Conservation (phyloP, 2,888 invertebrate species). For the Unio delphinus region DNA sequence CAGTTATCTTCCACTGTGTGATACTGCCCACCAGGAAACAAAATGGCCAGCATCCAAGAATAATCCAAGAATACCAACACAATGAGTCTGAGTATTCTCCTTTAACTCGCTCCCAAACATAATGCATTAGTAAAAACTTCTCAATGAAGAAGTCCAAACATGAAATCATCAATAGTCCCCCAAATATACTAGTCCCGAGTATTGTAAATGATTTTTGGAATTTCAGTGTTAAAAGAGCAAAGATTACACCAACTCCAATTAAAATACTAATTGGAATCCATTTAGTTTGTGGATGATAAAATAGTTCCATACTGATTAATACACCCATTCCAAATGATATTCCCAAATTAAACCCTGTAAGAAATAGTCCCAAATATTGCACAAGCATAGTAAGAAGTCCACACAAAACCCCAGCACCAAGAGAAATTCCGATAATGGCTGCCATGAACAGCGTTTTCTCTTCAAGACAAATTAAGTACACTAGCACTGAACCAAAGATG, state of each 20-base stretch:
- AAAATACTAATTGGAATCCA: slow-evolving; percentile 82
- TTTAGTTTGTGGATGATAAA: slow-evolving; percentile 76
- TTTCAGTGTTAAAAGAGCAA: slow-evolving; percentile 81
- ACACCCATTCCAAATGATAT: slow-evolving; percentile 71
- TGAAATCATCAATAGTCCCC: slow-evolving; percentile 81
- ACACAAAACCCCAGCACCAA: slow-evolving; percentile 83
- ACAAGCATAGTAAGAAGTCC: slow-evolving; percentile 87
- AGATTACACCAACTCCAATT: slow-evolving; percentile 79
- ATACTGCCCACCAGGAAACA: slow-evolving; percentile 80
- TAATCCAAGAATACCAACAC: slow-evolving; percentile 83
- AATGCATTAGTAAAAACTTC: slow-evolving; percentile 78
- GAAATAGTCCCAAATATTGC: slow-evolving; percentile 86
- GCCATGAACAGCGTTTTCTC: slow-evolving; percentile 80
- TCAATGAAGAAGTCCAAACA: slow-evolving; percentile 85
- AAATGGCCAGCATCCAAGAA: slow-evolving; percentile 82
- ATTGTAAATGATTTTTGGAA: slow-evolving; percentile 84
- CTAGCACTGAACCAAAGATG: slow-evolving; percentile 86
- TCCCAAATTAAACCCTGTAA: slow-evolving; percentile 86
- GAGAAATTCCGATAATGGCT: slow-evolving; percentile 81
- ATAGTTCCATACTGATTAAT: slow-evolving; percentile 73
- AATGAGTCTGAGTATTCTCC: slow-evolving; percentile 73
- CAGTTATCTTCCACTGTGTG: slow-evolving; percentile 81
- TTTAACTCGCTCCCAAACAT: slow-evolving; percentile 81
- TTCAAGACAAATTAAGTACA: slow-evolving; percentile 86
- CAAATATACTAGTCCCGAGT: slow-evolving; percentile 83